phyloP scores from a whole-genome alignment of 2,888 invertebrate species.

The Hemistola chrysoprasaria region DNA sequence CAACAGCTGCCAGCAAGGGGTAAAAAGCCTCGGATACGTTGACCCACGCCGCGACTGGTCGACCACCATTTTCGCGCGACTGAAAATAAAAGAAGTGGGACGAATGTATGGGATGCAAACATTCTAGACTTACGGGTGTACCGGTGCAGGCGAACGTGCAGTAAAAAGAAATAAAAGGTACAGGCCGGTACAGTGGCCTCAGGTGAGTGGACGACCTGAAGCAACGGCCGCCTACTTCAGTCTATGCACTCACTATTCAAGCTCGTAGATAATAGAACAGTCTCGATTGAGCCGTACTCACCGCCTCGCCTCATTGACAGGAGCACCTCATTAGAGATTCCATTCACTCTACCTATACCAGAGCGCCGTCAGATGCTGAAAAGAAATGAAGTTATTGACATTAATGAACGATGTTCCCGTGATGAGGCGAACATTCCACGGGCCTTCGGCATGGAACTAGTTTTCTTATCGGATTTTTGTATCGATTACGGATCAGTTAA shows the following conservation, averaged over 20 bases:
- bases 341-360: conserved; percentile 34
- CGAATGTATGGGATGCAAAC: conserved; percentile 59
- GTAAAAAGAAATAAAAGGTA: conserved; percentile 55
- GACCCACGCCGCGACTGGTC: conserved; percentile 64
- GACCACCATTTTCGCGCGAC: conserved; percentile 68
- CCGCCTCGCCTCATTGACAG: conserved; percentile 35
- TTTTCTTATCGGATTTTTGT: conserved; percentile 35
- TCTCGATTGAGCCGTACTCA: conserved; percentile 24
- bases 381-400: conserved; percentile 44
- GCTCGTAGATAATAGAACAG: conserved; percentile 21
- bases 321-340: conserved; percentile 55
- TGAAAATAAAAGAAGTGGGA: conserved; percentile 75
- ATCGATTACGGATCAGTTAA: conserved; percentile 22
- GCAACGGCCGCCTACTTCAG: conserved; percentile 39
- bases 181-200: conserved; percentile 65
- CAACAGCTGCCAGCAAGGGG: conserved; percentile 71
- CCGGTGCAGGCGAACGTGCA: conserved; percentile 31
- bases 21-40: conserved; percentile 72
- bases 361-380: conserved; percentile 31
- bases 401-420: conserved; percentile 32
- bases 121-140: conserved; percentile 61
- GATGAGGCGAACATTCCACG: conserved; percentile 41
- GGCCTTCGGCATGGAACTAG: conserved; percentile 30
- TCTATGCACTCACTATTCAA: conserved; percentile 27
- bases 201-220: conserved; percentile 50